Base-by-base conservation (phyloP, 2,113 vertebrate species). In the Ifrita kowaldi region DNA sequence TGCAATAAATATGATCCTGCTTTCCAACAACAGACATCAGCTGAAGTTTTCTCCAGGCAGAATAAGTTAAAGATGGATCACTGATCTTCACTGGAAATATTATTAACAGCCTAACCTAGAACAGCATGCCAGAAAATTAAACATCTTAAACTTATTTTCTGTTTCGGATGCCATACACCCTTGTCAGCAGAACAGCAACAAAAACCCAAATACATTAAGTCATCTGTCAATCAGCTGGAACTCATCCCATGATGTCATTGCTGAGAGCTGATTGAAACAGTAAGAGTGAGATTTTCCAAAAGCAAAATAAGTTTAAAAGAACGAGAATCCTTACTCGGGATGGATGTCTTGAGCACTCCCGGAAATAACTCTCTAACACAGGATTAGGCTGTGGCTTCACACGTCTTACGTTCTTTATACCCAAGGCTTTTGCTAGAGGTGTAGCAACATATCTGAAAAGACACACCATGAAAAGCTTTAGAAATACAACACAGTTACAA, bases 281-380 rank as follows among this genome's bases (percentile, higher is more conserved):
- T 82, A 87, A 93, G 71, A 92, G 53, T 75, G 64, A 75, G 59
- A 84, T 93, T 92, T 87, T 90, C 62, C 80, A 87, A 82, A 84
- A 53, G 57, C 57, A 46, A 89, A 96, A 46, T 2, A 11, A 55
- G 33, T 56, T 83, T 26, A 56, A 68, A 96, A 95, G 71, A 92
- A 84, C 47, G 65, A 94, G 92, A 88, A 84, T 95, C 90, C 97
- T 97, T 98, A 99, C 99, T 98, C 98, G 98, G 67, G 97, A 94
- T 68, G 99, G 99, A 65, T 96, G 97, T 96, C 92, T 98, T 53
- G 98, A 95, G 60, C 74, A 97, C 53, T 97, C 84, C 10, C 85
- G 95, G 97, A 99, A 99, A 97, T 98, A 98, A 15, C 90, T 97
- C 84, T 99, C 99, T 95, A 99, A 95, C 81, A 98, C 69, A 17